A percentile compares a stretch with the other conserved stretches of the same genome.
These are phyloP conservation scores for Cantharis rufa DNA, from an alignment of 2,888 invertebrate species.

Conservation along the genomic window DNA sequence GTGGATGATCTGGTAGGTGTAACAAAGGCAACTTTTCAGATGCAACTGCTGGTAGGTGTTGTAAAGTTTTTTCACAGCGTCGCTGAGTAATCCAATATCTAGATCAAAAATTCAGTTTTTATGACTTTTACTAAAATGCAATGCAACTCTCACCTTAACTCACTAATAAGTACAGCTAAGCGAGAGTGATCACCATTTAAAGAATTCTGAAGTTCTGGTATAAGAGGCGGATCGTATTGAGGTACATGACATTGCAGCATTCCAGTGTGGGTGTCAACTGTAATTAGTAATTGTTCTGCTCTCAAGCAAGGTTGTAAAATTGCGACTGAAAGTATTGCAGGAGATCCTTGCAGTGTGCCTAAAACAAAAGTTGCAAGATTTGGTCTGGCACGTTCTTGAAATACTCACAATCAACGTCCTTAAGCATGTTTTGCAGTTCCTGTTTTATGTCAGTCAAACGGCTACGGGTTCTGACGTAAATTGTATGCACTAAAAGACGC, in stretches of 20 bases:
- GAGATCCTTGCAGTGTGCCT: slow-evolving; percentile 89
- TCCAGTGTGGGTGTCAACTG: slow-evolving; percentile 94
- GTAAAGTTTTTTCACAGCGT: slow-evolving; percentile 91
- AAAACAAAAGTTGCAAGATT: slow-evolving; percentile 34
- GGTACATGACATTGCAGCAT: slow-evolving; percentile 90
- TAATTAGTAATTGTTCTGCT: slow-evolving; percentile 89
- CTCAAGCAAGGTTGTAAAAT: slow-evolving; percentile 87
- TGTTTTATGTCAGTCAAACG: slow-evolving; percentile 82
- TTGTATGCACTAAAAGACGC: slow-evolving; percentile 90
- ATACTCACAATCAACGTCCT: slow-evolving; percentile 71
- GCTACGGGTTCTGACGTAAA: slow-evolving; percentile 88
- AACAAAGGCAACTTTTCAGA: slow-evolving; percentile 84
- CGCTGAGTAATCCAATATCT: slow-evolving; percentile 91
- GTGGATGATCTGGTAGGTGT: slow-evolving; percentile 77
- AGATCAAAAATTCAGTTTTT: slow-evolving; percentile 10
- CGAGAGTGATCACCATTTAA: slow-evolving; percentile 75
- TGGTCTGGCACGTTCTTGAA: neutral
- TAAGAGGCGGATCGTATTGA: slow-evolving; percentile 82
- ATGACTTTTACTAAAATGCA: neutral
- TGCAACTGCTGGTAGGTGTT: slow-evolving; percentile 89
- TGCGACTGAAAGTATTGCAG: slow-evolving; percentile 89
- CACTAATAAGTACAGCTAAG: slow-evolving; percentile 69
- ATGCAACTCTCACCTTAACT: slow-evolving; percentile 56
- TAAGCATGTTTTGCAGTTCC: slow-evolving; percentile 71
- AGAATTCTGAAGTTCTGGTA: slow-evolving; percentile 80